phyloP scores from a whole-genome alignment of 2,888 invertebrate species.

The Meganola albula region DNA sequence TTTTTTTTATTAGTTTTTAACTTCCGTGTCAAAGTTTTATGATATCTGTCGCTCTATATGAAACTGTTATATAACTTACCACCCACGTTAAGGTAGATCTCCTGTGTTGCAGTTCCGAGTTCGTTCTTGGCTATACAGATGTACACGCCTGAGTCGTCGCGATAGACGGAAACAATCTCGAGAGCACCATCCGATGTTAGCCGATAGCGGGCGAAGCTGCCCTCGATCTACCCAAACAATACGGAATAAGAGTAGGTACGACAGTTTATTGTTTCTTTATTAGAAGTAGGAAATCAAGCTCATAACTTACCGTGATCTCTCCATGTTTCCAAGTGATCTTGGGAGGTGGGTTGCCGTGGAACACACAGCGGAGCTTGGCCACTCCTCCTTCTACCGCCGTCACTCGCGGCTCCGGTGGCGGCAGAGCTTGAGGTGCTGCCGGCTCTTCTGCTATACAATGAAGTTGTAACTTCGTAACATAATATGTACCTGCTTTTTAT shows the following conservation, averaged over 20 bases:
- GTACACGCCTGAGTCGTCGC: slow-evolving; percentile 90
- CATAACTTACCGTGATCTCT: slow-evolving; percentile 81
- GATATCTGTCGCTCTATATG: too few species aligned
- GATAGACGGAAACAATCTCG: slow-evolving; percentile 88
- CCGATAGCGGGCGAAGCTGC: slow-evolving; percentile 83
- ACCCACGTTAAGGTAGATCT: slow-evolving; percentile 83
- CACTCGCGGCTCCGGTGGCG: slow-evolving; percentile 78
- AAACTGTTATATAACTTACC: too few species aligned
- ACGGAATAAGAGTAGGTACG: too few species aligned
- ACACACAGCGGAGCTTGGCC: slow-evolving; percentile 85
- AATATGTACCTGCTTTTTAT: too few species aligned
- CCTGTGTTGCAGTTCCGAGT: slow-evolving; percentile 81
- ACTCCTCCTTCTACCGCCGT: slow-evolving; percentile 83
- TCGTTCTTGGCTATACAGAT: slow-evolving; percentile 91
- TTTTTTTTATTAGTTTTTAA: too few species aligned
- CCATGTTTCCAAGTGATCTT: slow-evolving; percentile 87
- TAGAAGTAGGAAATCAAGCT: too few species aligned
- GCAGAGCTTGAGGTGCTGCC: slow-evolving; percentile 48
- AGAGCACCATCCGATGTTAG: slow-evolving; percentile 85
- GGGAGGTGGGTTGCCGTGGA: slow-evolving; percentile 87
- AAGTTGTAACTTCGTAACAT: too few species aligned
- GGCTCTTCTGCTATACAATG: too few species aligned
- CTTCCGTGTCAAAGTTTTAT: too few species aligned
- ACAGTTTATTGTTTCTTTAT: too few species aligned
- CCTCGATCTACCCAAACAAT: too few species aligned